Percentiles rank a stretch among this genome's conserved stretches.
Evolutionary conservation across 2,797 vertebrate genomes (phyloP).

Genomic region (Clarias pachynema): DNA sequence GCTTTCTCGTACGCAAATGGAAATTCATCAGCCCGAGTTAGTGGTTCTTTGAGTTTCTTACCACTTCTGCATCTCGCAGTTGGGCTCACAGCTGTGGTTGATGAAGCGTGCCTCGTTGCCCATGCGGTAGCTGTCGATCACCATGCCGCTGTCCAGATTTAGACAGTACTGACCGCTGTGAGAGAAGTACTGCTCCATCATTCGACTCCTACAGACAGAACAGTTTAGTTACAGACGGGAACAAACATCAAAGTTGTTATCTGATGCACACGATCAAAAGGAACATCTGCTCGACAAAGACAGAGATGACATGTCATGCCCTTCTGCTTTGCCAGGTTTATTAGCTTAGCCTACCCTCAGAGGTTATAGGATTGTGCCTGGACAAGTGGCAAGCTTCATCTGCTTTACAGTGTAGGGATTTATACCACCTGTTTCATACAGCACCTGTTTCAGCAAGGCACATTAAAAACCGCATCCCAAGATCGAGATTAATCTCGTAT

Average conservation of each 20-base stretch:
- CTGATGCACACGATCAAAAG: not conserved
- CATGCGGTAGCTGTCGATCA: conserved; percentile 99
- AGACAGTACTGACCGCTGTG: conserved; percentile 99
- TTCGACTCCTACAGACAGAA: conserved; percentile 83
- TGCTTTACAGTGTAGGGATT: not conserved
- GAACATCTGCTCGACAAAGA: not conserved
- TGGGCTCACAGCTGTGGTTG: conserved; percentile 99
- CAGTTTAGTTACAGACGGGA: not conserved
- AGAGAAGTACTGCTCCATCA: conserved; percentile 98
- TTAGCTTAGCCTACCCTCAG: not conserved
- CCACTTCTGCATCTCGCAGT: conserved; percentile 99
- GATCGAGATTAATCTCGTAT: not conserved
- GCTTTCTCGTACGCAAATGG: too few relatives aligned
- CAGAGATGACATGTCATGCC: not conserved
- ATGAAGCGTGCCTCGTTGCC: conserved; percentile 98
- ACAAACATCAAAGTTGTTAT: not conserved
- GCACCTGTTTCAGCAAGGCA: not conserved
- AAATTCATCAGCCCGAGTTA: not conserved
- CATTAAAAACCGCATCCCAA: not conserved
- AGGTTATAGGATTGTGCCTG: not conserved
- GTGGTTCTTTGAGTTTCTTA: conserved; percentile 66
- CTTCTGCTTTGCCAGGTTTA: not conserved
- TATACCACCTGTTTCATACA: not conserved
- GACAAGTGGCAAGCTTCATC: not conserved
- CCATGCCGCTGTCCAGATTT: conserved; percentile 97